These are phyloP conservation scores for Irena cyanogastra DNA, from an alignment of 2,113 vertebrate species.

Conservation along the genomic window DNA sequence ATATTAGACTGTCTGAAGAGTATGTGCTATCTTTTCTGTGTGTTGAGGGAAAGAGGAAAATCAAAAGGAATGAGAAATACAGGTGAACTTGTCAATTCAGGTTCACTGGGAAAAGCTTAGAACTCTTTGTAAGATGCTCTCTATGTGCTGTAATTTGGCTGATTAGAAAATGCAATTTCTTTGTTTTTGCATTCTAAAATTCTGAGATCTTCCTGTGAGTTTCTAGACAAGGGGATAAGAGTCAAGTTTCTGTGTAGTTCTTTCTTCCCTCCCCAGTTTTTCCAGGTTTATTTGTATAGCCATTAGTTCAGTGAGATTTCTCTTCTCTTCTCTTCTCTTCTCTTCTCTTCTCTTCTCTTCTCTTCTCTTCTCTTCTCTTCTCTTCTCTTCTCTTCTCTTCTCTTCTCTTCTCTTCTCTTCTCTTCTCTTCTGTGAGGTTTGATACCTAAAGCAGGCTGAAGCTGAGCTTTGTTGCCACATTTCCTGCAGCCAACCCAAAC, in stretches of 20 bases:
- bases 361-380: too few species aligned
- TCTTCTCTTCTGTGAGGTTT: neutral
- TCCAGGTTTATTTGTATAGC: neutral
- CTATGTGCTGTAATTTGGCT: neutral
- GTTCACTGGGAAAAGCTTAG: conserved; percentile 44
- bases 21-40: conserved; percentile 31
- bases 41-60: conserved; percentile 25
- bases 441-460: neutral
- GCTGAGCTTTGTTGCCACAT: neutral
- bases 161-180: neutral
- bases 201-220: neutral
- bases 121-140: conserved; percentile 16
- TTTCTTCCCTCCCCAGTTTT: neutral
- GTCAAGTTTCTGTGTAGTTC: neutral
- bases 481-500: neutral
- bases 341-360: neutral
- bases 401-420: too few species aligned
- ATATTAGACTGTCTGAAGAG: conserved; percentile 66
- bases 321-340: neutral
- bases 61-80: conserved; percentile 57
- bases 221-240: neutral
- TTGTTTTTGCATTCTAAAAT: neutral
- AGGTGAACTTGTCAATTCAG: conserved; percentile 39
- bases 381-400: too few species aligned
- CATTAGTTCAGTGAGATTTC: neutral